Conservation (phyloP, 2,888 invertebrate genomes). For the Lepidocyrtoides sp. region DNA sequence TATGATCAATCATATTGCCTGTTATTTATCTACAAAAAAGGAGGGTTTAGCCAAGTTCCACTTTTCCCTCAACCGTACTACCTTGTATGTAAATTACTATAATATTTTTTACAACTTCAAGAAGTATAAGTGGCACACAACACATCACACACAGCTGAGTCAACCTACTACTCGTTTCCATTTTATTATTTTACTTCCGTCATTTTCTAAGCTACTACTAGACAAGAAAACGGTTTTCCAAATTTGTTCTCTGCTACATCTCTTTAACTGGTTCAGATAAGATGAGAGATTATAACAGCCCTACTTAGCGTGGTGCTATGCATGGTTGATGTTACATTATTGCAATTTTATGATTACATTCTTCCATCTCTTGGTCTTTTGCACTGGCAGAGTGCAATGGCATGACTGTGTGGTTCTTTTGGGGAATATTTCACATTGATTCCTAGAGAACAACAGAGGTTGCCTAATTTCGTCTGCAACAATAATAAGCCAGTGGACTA, state of each 20-base stretch:
- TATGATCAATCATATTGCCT: neutral
- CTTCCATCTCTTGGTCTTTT: too few species aligned
- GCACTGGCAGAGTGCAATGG: neutral
- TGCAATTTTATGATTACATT: too few species aligned
- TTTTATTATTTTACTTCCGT: conserved; percentile 25
- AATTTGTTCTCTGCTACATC: neutral
- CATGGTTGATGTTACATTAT: neutral
- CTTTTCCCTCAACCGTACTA: neutral
- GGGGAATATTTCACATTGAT: neutral
- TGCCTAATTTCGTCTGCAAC: neutral
- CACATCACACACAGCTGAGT: neutral
- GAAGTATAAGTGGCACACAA: neutral
- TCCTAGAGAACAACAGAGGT: conserved; percentile 46
- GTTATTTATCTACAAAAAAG: too few species aligned
- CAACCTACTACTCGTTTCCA: neutral
- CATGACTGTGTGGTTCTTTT: neutral
- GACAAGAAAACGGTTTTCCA: neutral
- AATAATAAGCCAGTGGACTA: neutral
- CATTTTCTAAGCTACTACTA: neutral
- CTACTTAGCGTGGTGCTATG: neutral
- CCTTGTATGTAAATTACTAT: neutral
- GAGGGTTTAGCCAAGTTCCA: conserved; percentile 1
- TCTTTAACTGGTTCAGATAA: neutral
- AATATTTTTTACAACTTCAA: neutral
- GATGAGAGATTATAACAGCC: too few species aligned